These are phyloP conservation scores for Ctenicera cuprea DNA, from an alignment of 2,888 invertebrate genomes.

Conservation along the genomic window DNA sequence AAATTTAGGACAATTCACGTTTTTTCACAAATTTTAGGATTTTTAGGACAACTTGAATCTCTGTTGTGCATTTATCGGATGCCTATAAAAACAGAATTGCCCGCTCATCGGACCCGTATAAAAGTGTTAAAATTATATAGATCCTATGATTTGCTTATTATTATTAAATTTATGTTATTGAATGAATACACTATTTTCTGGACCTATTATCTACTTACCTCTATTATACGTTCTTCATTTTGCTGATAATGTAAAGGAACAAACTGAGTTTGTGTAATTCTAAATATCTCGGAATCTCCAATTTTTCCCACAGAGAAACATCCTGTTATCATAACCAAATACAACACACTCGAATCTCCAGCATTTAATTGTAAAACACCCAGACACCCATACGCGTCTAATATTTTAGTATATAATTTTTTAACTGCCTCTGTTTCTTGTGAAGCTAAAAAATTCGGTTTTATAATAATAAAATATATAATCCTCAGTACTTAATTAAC, in stretches of 20 bases:
- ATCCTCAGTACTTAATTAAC: too few relatives aligned
- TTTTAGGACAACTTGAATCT: too few relatives aligned
- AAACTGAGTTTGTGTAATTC: constrained; percentile 94
- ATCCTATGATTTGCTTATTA: background rate
- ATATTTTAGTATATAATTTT: constrained; percentile 91
- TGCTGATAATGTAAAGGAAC: constrained; percentile 87
- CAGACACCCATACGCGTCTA: constrained; percentile 97
- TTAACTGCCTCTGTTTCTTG: constrained; percentile 93
- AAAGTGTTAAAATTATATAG: too few relatives aligned
- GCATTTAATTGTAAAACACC: constrained; percentile 94
- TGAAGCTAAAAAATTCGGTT: constrained; percentile 75
- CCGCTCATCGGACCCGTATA: too few relatives aligned
- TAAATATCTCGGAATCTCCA: constrained; percentile 94
- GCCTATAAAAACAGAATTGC: too few relatives aligned
- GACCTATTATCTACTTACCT: constrained; percentile 69
- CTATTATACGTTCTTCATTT: constrained; percentile 77
- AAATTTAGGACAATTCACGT: too few relatives aligned
- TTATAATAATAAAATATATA: background rate
- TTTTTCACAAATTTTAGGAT: too few relatives aligned
- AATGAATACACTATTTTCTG: background rate
- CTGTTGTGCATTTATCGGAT: too few relatives aligned
- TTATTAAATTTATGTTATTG: background rate
- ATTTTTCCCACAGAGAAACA: constrained; percentile 98
- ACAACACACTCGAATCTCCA: constrained; percentile 88
- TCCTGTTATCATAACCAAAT: constrained; percentile 95